Conservation (phyloP, 2,113 vertebrate genomes). For the Gymnocephalus cernua region DNA sequence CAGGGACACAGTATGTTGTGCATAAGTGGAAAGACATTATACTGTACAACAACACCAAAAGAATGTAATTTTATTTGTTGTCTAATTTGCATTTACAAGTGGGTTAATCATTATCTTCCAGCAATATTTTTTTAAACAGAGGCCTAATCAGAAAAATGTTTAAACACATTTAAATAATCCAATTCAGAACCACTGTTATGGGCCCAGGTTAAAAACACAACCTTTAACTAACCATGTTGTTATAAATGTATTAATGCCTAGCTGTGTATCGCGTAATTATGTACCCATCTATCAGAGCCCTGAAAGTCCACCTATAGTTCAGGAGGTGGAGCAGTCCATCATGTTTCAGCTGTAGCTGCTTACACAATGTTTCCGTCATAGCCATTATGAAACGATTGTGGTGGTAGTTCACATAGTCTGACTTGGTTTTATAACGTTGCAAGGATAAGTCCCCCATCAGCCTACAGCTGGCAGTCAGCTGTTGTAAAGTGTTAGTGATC, state of each 20-base stretch:
- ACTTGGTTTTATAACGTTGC: neutral
- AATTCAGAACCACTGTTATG: neutral
- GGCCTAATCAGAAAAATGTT: neutral
- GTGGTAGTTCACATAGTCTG: neutral
- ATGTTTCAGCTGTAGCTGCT: slow-evolving; percentile 5
- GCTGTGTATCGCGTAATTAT: neutral
- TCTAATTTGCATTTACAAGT: slow-evolving; percentile 1
- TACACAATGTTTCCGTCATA: neutral
- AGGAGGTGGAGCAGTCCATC: slow-evolving; percentile 6
- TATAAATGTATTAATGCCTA: slow-evolving; percentile 1
- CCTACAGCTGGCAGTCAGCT: neutral
- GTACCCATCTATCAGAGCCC: neutral
- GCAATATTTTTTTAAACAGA: neutral
- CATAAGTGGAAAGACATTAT: slow-evolving; percentile 54
- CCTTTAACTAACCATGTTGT: neutral
- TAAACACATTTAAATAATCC: neutral
- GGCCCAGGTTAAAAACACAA: neutral
- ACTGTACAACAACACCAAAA: slow-evolving; percentile 34
- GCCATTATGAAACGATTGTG: neutral
- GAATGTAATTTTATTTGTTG: neutral
- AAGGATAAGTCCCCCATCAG: neutral
- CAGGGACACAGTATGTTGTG: slow-evolving; percentile 61
- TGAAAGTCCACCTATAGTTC: neutral
- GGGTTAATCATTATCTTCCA: neutral
- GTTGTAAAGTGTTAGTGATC: neutral